phyloP scores from a whole-genome alignment of 2,797 vertebrate genomes.

The Luscinia megarhynchos region DNA sequence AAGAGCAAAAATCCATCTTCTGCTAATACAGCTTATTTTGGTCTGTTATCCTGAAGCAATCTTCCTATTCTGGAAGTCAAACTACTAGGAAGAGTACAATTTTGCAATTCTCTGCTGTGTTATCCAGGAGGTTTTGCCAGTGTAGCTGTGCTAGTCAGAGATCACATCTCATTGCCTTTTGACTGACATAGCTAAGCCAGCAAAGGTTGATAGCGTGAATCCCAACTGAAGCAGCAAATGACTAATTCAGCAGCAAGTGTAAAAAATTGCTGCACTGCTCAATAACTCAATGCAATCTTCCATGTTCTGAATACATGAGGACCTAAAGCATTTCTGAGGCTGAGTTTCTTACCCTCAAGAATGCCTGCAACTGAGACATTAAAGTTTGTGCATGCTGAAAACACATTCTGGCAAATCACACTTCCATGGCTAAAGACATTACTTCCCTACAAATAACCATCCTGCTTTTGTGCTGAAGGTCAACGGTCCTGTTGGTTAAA shows the following conservation, averaged over 20 bases:
- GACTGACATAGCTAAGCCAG: background rate
- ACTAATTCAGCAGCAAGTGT: constrained; percentile 6
- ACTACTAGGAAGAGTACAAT: background rate
- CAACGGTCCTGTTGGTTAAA: background rate
- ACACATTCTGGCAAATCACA: background rate
- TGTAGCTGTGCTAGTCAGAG: background rate
- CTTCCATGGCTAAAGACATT: background rate
- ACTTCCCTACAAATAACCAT: background rate
- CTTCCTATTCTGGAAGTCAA: background rate
- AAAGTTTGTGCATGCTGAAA: background rate
- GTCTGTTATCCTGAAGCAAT: background rate
- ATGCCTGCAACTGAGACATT: background rate
- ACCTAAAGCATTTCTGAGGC: background rate
- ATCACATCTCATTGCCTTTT: background rate
- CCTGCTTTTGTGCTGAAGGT: background rate
- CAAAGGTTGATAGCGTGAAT: background rate
- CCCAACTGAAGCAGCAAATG: constrained; percentile 23
- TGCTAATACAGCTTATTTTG: background rate
- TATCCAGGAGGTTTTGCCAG: background rate
- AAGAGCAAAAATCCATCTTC: background rate
- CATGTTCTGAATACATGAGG: background rate
- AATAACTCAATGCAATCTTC: constrained; percentile 7
- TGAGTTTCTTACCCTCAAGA: background rate
- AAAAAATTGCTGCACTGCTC: background rate
- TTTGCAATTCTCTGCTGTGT: background rate